phyloP scores from a whole-genome alignment of 2,888 invertebrate species.

The Chymomyza fuscimana region DNA sequence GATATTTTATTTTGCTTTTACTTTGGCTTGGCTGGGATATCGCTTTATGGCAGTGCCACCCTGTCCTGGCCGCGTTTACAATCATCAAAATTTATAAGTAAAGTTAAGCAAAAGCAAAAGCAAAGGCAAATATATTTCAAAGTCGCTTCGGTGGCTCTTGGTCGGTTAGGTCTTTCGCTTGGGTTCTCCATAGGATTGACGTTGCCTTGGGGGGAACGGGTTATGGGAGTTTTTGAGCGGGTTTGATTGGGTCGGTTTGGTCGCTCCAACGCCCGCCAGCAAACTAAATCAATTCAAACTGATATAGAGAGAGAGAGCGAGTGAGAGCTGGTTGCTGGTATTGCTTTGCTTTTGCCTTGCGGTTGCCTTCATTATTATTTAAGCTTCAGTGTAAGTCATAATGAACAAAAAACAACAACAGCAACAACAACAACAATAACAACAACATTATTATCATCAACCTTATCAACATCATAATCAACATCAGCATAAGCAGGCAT shows the following conservation, averaged over 20 bases:
- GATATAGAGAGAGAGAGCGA: neutral
- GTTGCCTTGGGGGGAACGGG: neutral
- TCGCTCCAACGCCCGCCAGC: slow-evolving; percentile 3
- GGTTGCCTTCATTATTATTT: slow-evolving; percentile 61
- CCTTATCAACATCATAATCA: neutral
- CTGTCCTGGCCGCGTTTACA: slow-evolving; percentile 27
- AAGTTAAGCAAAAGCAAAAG: slow-evolving; percentile 62
- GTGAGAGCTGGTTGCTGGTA: neutral
- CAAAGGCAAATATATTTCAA: slow-evolving; percentile 64
- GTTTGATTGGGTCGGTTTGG: neutral
- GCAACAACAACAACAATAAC: neutral
- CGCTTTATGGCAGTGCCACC: slow-evolving; percentile 20
- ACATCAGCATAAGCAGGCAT: neutral
- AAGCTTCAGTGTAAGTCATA: neutral
- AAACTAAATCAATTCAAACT: slow-evolving; percentile 67
- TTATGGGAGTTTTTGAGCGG: neutral
- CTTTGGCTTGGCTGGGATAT: slow-evolving; percentile 28
- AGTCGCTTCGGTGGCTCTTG: slow-evolving; percentile 11
- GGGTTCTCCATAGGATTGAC: neutral
- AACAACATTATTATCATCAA: neutral
- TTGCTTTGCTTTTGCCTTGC: slow-evolving; percentile 37
- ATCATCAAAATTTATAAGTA: slow-evolving; percentile 69
- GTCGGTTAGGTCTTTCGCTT: neutral
- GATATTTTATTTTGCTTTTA: slow-evolving; percentile 1
- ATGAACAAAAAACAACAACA: neutral